Evolutionary conservation across 2,888 invertebrate genomes (phyloP).

Genomic region (Elgonia sp.): DNA sequence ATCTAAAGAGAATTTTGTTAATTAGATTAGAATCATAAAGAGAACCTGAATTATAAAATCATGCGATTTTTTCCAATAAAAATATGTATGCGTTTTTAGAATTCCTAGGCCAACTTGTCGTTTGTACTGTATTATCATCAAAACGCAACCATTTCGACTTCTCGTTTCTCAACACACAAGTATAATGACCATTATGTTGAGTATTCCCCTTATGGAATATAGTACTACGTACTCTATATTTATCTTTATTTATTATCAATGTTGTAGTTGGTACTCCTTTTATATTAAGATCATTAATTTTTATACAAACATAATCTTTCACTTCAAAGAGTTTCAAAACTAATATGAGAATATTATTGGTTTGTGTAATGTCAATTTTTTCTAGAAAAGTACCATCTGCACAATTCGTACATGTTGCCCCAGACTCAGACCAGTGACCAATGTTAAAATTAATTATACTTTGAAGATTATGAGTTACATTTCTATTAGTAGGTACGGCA

Average conservation of each 20-base stretch:
- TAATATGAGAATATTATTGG: background rate
- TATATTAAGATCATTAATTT: background rate
- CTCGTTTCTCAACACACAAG: background rate
- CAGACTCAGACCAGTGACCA: background rate
- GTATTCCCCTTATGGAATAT: constrained; percentile 10
- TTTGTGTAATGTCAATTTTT: constrained; percentile 13
- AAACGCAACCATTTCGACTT: constrained; percentile 2
- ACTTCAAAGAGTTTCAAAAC: constrained; percentile 22
- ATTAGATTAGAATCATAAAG: too few relatives aligned
- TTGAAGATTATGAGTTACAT: background rate
- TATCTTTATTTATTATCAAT: background rate
- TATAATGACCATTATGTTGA: constrained; percentile 9
- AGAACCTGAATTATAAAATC: too few relatives aligned
- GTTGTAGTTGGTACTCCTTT: background rate
- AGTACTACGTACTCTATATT: constrained; percentile 10
- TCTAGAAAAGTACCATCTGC: background rate
- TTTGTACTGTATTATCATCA: background rate
- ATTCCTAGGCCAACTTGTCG: background rate
- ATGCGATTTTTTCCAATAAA: background rate
- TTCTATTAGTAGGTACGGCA: background rate
- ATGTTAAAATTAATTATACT: constrained; percentile 17
- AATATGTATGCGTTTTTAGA: constrained; percentile 17
- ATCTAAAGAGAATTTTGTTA: too few relatives aligned
- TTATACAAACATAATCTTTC: background rate
- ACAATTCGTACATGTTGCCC: constrained; percentile 2